Base-by-base conservation (phyloP, 1,140 invertebrate species). In the Bombus cullumanus region DNA sequence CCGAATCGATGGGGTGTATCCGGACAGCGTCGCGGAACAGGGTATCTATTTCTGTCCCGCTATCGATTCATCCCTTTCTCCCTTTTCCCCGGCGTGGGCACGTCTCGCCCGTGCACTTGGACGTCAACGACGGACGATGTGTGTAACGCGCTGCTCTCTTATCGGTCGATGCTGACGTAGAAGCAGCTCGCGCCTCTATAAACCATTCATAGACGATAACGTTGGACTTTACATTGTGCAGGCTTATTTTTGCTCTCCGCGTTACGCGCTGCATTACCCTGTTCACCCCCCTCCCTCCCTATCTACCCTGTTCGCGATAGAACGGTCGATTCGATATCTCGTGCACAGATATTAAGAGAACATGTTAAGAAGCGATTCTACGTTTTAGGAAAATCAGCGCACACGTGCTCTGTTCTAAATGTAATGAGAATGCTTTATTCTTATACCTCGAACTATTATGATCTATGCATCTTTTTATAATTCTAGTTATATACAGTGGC, bases 131-230 rank as follows among this genome's bases (percentile, higher is more conserved):
- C 69, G 77, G 88, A 78, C 69, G 77, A 74, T 79, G 80, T 86
- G 85, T 89, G 81, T 81, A 86, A 86, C 87, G 78, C 88, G 79
- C 86, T 78, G 78, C 80, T 79, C 85, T 73, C 85, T 90, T 90
- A 90, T 90, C 89, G 89, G 85, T 89, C 89, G 85, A 90, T 89
- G 89, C 89, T 90, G 89, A 90, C 89, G 89, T 90, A 90, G 88
- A 82, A 76, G 28, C 81, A 37, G 59, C 83, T 87, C 74, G 69
- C 83, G 73, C 85, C 88, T 87, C 88, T 87, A 89, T 84, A 81
- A 84, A 82, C 88, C 88, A 90, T 90, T 89, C 89, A 89, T 90
- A 90, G 89, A 84, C 88, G 88, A 90, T 89, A 90, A 90, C 88
- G 68, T 66, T 78, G 62, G 37, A 75, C 85, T 71, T 53, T 89